Conservation (phyloP, 2,113 vertebrate genomes). For the Scophthalmus maximus region DNA sequence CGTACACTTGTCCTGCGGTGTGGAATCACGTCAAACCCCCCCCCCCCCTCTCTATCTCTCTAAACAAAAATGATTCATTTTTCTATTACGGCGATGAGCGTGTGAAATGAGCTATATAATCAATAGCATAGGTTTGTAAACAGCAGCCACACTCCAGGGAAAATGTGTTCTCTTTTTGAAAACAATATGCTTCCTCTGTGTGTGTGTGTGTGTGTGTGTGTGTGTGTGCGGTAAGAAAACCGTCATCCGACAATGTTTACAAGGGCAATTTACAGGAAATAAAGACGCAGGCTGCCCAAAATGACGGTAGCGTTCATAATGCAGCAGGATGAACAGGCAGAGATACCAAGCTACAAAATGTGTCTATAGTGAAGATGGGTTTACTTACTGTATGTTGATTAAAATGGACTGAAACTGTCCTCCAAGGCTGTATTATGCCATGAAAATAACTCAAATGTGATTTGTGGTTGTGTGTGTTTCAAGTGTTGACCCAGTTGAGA, state of each 20-base stretch:
- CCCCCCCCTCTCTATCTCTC: conserved; percentile 50
- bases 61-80: conserved; percentile 88
- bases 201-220: conserved; percentile 69
- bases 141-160: conserved; percentile 85
- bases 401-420: conserved; percentile 4
- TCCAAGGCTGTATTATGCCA: conserved; percentile 6
- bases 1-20: conserved; percentile 81
- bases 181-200: conserved; percentile 74
- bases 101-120: conserved; percentile 97
- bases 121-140: conserved; percentile 92
- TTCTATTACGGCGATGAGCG: conserved; percentile 94
- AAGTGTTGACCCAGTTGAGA: conserved; percentile 30
- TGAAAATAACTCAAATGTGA: neutral
- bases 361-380: neutral
- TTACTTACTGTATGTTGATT: conserved; percentile 11
- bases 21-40: conserved; percentile 66
- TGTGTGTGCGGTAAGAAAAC: conserved; percentile 70
- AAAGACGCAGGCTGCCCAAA: conserved; percentile 56
- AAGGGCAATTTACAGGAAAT: conserved; percentile 73
- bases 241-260: conserved; percentile 71
- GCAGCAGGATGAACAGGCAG: conserved; percentile 27
- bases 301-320: conserved; percentile 44
- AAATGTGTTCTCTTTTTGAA: conserved; percentile 80
- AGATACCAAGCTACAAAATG: conserved; percentile 11
- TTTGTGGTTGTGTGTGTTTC: neutral